Evolutionary conservation across 1,140 invertebrate species (phyloP), one percentile per base, ranked within the genome.

Genomic region (Apis florea): DNA sequence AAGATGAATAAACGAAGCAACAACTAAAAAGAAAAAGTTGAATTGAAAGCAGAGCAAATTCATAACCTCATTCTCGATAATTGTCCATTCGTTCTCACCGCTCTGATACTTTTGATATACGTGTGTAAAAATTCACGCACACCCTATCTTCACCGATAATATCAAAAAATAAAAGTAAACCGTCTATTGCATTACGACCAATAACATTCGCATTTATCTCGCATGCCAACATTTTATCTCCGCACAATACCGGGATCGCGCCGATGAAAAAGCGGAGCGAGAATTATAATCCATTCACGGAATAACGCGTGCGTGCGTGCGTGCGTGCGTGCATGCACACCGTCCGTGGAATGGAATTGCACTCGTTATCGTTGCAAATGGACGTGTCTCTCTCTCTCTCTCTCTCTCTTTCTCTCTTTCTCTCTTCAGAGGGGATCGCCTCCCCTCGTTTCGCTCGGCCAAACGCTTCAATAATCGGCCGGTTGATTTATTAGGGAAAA

Each of bases 401-500:
- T 13, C 53, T 40, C 31, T 11, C 15, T 59, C 17, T 40, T 15
- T 17, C 53, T 2, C 17, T 5, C 59, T 53, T 15, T 13, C 53
- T 40, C 31, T 5, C 56, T 21, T 40, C 24, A 21, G n/a, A 24
- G 59, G 56, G 31, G 70, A 24, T 24, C 56, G 12, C 31, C 61
- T 12, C 51, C 58, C 63, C 19, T 56, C 10, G 11, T 10, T 12
- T 15, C 24, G 26, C 26, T 24, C 53, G 6, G 53, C 53, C 53
- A 68, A 81, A 67, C 71, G 72, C 63, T 66, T 58, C 63, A 9
- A 19, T 68, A 58, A 81, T 81, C 79, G 72, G 17, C 63, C 24
- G 53, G 63, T 61, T 75, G 79, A 81, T 81, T 81, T 81, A 81
- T 73, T 73, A 79, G 69, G 69, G 78, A 79, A 79, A 73, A 79